Conservation (phyloP, 2,888 invertebrate species). For the Ctenicera cuprea region DNA sequence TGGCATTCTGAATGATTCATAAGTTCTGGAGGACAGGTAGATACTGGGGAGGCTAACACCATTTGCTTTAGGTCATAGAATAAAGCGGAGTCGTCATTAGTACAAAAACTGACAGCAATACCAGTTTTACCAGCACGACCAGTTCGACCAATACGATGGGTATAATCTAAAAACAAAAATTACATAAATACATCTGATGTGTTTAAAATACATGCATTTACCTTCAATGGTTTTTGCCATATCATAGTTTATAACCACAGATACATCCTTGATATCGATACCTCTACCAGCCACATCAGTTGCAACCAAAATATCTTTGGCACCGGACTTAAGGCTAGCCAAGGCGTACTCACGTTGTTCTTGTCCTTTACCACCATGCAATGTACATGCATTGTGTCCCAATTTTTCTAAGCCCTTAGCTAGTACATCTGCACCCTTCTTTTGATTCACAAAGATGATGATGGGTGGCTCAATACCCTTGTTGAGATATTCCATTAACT, state of each 20-base stretch:
- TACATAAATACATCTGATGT: slow-evolving; percentile 17
- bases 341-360: slow-evolving; percentile 99
- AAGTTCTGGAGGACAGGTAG: slow-evolving; percentile 96
- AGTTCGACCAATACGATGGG: slow-evolving; percentile 98
- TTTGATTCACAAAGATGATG: slow-evolving; percentile 99
- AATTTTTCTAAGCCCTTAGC: slow-evolving; percentile 98
- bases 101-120: slow-evolving; percentile 96
- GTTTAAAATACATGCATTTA: slow-evolving; percentile 61
- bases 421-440: slow-evolving; percentile 98
- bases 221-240: slow-evolving; percentile 99
- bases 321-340: slow-evolving; percentile 95
- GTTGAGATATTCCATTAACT: slow-evolving; percentile 93
- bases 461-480: slow-evolving; percentile 96
- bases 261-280: slow-evolving; percentile 99
- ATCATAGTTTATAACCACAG: slow-evolving; percentile 99
- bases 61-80: slow-evolving; percentile 99
- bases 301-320: slow-evolving; percentile 98
- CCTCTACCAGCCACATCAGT: slow-evolving; percentile 99
- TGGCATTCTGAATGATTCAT: slow-evolving; percentile 99
- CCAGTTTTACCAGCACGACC: slow-evolving; percentile 99
- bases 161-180: slow-evolving; percentile 81
- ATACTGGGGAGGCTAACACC: slow-evolving; percentile 91
- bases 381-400: slow-evolving; percentile 96
- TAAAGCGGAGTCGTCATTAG: slow-evolving; percentile 95
- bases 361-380: slow-evolving; percentile 99